Conservation (phyloP, 2,888 invertebrate genomes). For the Drosophila subquinaria region DNA sequence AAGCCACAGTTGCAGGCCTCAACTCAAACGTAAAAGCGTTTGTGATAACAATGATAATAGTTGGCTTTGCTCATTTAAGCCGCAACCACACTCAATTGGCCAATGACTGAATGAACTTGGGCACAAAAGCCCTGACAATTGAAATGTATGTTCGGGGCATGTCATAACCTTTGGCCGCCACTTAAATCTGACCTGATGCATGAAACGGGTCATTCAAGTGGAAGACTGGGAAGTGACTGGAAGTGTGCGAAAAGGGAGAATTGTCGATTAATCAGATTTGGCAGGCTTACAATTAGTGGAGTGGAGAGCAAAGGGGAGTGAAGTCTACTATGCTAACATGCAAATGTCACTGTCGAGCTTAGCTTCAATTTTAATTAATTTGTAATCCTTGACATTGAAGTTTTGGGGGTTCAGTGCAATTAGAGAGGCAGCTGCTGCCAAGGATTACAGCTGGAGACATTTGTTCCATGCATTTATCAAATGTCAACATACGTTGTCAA, state of each 20-base stretch:
- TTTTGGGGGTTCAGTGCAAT: slow-evolving; percentile 50
- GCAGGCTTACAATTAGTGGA: slow-evolving; percentile 52
- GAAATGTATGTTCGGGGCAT: slow-evolving; percentile 21
- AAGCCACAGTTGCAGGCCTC: background rate
- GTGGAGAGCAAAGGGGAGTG: too few relatives aligned
- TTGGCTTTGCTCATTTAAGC: slow-evolving; percentile 7
- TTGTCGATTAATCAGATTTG: slow-evolving; percentile 66
- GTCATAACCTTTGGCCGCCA: slow-evolving; percentile 43
- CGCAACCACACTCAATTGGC: slow-evolving; percentile 38
- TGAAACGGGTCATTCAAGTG: slow-evolving; percentile 29
- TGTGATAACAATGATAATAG: slow-evolving; percentile 11
- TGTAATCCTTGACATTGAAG: slow-evolving; percentile 70
- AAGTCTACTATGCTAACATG: too few relatives aligned
- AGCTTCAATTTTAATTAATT: slow-evolving; percentile 73
- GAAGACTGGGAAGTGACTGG: slow-evolving; percentile 12
- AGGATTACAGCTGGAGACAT: slow-evolving; percentile 63
- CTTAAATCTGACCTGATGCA: slow-evolving; percentile 27
- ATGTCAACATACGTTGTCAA: slow-evolving; percentile 29
- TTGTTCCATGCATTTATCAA: slow-evolving; percentile 61
- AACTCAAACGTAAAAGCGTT: background rate
- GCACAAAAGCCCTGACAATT: slow-evolving; percentile 32
- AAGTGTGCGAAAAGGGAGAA: background rate
- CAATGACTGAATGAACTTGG: slow-evolving; percentile 29
- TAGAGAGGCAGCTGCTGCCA: slow-evolving; percentile 57
- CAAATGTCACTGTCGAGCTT: slow-evolving; percentile 51